These are phyloP conservation scores for Planococcus citri DNA, from an alignment of 1,140 invertebrate genomes.

Conservation along the genomic window DNA sequence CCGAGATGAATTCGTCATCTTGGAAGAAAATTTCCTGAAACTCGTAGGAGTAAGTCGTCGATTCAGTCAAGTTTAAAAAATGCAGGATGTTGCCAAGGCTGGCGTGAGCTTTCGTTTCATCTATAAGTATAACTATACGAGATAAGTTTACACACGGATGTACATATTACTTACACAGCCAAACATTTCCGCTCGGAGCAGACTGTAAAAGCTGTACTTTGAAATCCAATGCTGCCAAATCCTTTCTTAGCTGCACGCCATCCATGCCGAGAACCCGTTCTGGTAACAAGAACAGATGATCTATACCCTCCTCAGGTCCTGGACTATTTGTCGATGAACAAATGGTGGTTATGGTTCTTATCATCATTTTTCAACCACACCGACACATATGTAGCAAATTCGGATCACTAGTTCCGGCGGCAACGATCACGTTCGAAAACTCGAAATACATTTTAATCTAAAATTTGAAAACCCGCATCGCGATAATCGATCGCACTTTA, in stretches of 20 bases:
- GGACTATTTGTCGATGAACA: conserved; percentile 8
- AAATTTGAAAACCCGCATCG: too few species aligned
- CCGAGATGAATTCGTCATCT: neutral
- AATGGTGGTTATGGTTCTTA: conserved; percentile 1
- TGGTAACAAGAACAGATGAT: conserved; percentile 45
- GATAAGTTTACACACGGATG: too few species aligned
- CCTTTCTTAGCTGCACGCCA: conserved; percentile 41
- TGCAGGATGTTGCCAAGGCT: neutral
- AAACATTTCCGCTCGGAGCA: conserved; percentile 43
- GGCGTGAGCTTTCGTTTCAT: too few species aligned
- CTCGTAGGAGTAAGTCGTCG: too few species aligned
- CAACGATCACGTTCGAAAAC: too few species aligned
- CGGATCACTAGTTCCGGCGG: too few species aligned
- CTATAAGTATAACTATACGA: too few species aligned
- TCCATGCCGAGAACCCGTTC: conserved; percentile 48
- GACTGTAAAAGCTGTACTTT: conserved; percentile 41
- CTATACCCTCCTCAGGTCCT: conserved; percentile 40
- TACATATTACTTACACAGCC: conserved; percentile 43
- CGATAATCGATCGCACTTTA: too few species aligned
- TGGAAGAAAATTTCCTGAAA: neutral
- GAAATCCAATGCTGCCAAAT: conserved; percentile 45
- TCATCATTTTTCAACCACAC: conserved; percentile 9
- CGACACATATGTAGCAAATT: neutral
- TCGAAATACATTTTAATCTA: too few species aligned
- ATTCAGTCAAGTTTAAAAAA: too few species aligned